These are phyloP conservation scores for Oikopleura dioica DNA, from an alignment of 23 tunicate species.

Conservation along the genomic window DNA sequence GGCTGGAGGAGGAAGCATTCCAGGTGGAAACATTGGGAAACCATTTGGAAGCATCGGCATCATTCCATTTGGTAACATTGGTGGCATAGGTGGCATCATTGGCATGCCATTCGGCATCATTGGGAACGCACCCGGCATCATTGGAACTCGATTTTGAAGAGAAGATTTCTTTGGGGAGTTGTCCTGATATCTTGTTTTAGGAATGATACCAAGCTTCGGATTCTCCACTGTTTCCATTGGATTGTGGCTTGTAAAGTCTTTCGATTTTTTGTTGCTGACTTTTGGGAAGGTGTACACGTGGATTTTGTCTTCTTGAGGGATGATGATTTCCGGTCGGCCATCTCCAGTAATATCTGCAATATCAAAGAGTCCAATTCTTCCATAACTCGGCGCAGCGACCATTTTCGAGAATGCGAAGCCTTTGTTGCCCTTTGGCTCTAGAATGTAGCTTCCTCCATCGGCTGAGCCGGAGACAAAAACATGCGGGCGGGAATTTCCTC, in stretches of 20 bases:
- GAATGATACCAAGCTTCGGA: neutral
- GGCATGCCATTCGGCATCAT: neutral
- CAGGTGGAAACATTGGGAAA: too few relatives aligned
- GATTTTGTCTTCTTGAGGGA: conserved; percentile 62
- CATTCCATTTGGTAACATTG: neutral
- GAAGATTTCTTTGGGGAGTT: too few relatives aligned
- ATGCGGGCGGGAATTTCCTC: conserved; percentile 53
- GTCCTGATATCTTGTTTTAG: neutral
- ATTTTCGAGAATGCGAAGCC: neutral
- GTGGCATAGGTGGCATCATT: neutral
- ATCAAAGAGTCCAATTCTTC: conserved; percentile 39
- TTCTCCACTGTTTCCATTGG: neutral
- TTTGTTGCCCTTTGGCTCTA: conserved; percentile 22
- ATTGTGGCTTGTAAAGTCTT: neutral
- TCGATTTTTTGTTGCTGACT: neutral
- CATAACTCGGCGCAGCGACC: conserved; percentile 26
- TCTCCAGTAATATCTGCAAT: conserved; percentile 60
- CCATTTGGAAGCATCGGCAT: neutral
- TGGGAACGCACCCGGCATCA: neutral
- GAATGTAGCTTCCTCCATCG: conserved; percentile 34
- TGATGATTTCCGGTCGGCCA: conserved; percentile 63
- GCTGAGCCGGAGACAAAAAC: conserved; percentile 71
- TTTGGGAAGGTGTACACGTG: conserved; percentile 29
- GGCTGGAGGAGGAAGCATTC: too few relatives aligned
- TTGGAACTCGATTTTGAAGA: too few relatives aligned